Evolutionary conservation across 2,888 invertebrate genomes (phyloP), one percentile per base, ranked within the genome.

Genomic region (Rhagonycha lutea): DNA sequence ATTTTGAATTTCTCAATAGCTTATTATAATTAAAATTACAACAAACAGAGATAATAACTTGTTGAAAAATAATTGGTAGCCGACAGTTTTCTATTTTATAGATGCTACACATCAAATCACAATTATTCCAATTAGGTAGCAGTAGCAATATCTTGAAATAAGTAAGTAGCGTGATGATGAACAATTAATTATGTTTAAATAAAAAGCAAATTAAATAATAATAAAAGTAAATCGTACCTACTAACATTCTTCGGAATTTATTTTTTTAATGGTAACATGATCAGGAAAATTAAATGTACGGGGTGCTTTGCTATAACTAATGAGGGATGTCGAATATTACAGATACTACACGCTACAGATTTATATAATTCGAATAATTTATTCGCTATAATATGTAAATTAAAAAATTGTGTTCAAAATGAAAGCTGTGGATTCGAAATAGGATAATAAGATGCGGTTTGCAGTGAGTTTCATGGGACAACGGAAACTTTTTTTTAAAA

Each of bases 51-150:
- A 23, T 65, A 65, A 65, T 14, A 65, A 65, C 24, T n/a, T 24
- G 63, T 65, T 65, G 63, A 65, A 65, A 24, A 65, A 65, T 65
- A 65, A 65, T 65, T 65, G 63, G 63, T 65, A 65, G 63, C 63
- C n/a, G 63, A 65, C 63, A 65, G 24, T 47, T 47, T 47, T 65
- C 63, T n/a, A 65, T 65, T 65, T 65, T 65, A 65, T 24, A 65
- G 23, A n/a, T 26, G 18, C 63, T 65, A 65, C 63, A 65, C 63
- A 65, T 65, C 63, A 24, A 65, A 65, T 65, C 63, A 14, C 24
- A 65, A 24, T 47, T n/a, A 47, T 65, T 24, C 63, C 63, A 65
- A 65, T 65, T 65, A 47, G 47, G n/a, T n/a, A n/a, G n/a, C 7
- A n/a, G 47, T 47, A 65, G 26, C 24, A 65, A 24, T 65, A 23